Evolutionary conservation across 2,797 vertebrate genomes (phyloP), one percentile per base, ranked within the genome.

Genomic region (Ceryle rudis): DNA sequence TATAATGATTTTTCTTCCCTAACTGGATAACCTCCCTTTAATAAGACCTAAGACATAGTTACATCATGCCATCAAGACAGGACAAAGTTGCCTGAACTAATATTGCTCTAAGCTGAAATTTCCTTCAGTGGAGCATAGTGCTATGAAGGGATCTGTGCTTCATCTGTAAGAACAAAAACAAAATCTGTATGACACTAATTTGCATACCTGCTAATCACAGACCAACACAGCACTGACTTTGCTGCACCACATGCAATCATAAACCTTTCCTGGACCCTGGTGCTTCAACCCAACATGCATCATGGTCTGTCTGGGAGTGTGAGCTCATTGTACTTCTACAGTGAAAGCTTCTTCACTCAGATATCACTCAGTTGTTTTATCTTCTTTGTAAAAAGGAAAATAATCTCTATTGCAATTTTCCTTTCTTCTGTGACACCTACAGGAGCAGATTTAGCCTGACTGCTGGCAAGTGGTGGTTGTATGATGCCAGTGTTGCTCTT

Each of bases 221-320:
- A 74, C 25, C 41, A 65, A 31, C 65, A 31, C 19, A 49, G 31
- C 17, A 25, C 20, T 52, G 79, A 28, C 17, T 86, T 81, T 61
- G 20, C 25, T 77, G 33, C 17, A 9, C 23, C 25, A 21, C 14
- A 10, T 10, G 17, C 13, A 57, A 11, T 25, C 12, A 1, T 31
- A 61, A 75, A 75, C 51, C 20, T 69, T 21, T 12, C 46, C 49
- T 49, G 44, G 54, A 37, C 37, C 9, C 42, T 5, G 0, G 7
- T 8, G 1, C 11, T 89, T 61, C 65, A 75, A 23, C 33, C 3
- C 8, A 11, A 19, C 8, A 37, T 22, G 22, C 37, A 44, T 35
- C 4, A 1, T 16, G 18, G 33, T 66, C 37, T 1, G 1, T 4
- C 0, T 79, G 42, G 46, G 54, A 55, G 4, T 9, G 14, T 18